Percentiles rank a stretch among this genome's conserved stretches.
Conservation (phyloP, 2,113 vertebrate genomes). For the Myxocyprinus asiaticus region DNA sequence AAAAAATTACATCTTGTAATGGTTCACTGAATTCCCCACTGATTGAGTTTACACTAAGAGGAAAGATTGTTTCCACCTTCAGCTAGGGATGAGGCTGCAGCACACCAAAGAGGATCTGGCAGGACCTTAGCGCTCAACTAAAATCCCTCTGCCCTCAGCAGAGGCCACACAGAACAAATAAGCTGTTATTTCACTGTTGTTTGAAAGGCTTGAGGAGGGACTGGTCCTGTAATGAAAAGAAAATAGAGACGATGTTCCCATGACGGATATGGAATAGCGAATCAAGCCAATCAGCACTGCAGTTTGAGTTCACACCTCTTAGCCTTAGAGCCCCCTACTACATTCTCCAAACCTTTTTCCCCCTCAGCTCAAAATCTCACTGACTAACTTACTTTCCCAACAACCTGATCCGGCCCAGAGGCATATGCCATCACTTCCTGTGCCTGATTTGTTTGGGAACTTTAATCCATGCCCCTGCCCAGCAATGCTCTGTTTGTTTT, state of each 20-base stretch:
- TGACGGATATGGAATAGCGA: conserved; percentile 73
- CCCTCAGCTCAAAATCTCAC: conserved; percentile 43
- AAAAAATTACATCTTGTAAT: conserved; percentile 45
- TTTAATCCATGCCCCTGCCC: conserved; percentile 72
- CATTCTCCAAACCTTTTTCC: not conserved
- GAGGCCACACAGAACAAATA: conserved; percentile 72
- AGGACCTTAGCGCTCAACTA: conserved; percentile 46
- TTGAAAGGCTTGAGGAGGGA: conserved; percentile 72
- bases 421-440: conserved; percentile 75
- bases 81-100: conserved; percentile 37
- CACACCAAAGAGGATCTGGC: conserved; percentile 48
- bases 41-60: conserved; percentile 57
- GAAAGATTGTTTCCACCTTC: conserved; percentile 60
- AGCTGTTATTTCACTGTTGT: conserved; percentile 76
- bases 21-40: conserved; percentile 48
- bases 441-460: conserved; percentile 75
- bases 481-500: conserved; percentile 72
- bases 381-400: conserved; percentile 73
- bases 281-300: conserved; percentile 62
- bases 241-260: conserved; percentile 78
- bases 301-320: conserved; percentile 72
- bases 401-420: conserved; percentile 70
- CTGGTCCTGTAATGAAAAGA: conserved; percentile 77
- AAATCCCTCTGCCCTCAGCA: conserved; percentile 53
- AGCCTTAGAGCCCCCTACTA: conserved; percentile 48